Evolutionary conservation across 64 coral and sea anemone species (phyloP).

Genomic region (Orbicella faveolata): DNA sequence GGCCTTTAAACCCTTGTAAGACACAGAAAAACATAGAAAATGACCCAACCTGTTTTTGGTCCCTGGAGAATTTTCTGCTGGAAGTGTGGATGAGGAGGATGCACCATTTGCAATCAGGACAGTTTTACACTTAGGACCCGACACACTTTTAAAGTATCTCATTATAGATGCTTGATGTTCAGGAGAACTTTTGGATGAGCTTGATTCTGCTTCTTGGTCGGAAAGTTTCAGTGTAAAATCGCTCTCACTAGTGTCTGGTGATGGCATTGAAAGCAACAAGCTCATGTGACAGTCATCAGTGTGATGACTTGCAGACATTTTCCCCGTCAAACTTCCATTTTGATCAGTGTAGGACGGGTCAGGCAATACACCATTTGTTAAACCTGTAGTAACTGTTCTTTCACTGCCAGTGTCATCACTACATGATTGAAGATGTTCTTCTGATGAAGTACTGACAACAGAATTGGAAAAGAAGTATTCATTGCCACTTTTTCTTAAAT

Average conservation of each 20-base stretch:
- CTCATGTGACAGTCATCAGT: background rate
- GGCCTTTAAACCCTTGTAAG: too few relatives aligned
- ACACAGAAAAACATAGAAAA: background rate
- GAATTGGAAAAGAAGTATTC: constrained; percentile 64
- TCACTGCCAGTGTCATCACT: background rate
- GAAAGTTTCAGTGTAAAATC: constrained; percentile 46
- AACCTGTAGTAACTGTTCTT: background rate
- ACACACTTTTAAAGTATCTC: constrained; percentile 63
- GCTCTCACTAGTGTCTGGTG: constrained; percentile 52
- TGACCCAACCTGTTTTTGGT: background rate
- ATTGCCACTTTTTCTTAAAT: constrained; percentile 46
- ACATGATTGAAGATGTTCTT: background rate
- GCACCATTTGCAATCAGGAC: constrained; percentile 5
- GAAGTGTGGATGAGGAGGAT: background rate
- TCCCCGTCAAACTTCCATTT: background rate
- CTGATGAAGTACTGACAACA: constrained; percentile 2
- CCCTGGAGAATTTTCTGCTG: background rate
- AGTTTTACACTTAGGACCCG: constrained; percentile 25
- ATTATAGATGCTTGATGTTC: constrained; percentile 80
- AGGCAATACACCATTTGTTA: background rate
- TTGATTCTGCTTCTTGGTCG: constrained; percentile 38
- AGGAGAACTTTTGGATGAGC: constrained; percentile 58
- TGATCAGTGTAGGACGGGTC: background rate
- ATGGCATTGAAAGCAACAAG: constrained; percentile 24
- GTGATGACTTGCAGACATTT: background rate